Conservation (phyloP, 1,140 invertebrate species). For the Rhopalosiphum padi region DNA sequence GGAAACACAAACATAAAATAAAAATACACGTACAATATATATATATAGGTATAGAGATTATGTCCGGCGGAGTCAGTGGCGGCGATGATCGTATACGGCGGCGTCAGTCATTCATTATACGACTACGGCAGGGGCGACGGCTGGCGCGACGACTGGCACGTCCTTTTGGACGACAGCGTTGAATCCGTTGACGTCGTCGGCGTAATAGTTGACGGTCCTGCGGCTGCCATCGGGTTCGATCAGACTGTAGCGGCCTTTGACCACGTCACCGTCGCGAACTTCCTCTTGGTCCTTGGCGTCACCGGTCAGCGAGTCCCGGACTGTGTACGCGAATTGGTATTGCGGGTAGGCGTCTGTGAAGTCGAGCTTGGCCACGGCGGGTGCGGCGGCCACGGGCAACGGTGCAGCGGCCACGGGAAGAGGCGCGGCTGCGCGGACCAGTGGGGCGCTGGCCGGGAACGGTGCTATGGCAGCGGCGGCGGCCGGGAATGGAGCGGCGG, state of each 20-base stretch:
- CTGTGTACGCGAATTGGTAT: constrained; percentile 68
- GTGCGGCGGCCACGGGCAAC: constrained; percentile 59
- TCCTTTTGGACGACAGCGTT: constrained; percentile 72
- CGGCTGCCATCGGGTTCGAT: constrained; percentile 68
- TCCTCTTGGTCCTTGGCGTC: constrained; percentile 67
- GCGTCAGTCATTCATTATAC: constrained; percentile 2
- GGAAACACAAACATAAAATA: background rate
- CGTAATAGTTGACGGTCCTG: constrained; percentile 69
- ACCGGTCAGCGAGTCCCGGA: constrained; percentile 66
- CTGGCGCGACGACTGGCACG: constrained; percentile 53
- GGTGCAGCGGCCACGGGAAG: constrained; percentile 63
- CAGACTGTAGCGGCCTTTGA: constrained; percentile 67
- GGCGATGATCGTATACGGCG: background rate
- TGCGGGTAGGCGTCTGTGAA: constrained; percentile 62
- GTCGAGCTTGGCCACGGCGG: constrained; percentile 50
- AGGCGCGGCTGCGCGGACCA: constrained; percentile 43
- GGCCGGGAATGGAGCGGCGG: constrained; percentile 60
- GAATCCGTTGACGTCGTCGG: constrained; percentile 71
- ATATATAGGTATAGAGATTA: background rate
- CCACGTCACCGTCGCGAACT: constrained; percentile 66
- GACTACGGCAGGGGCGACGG: constrained; percentile 50
- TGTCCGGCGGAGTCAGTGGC: background rate
- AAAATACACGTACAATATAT: constrained; percentile 31
- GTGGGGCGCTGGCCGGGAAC: constrained; percentile 8
- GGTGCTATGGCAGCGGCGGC: constrained; percentile 27